These are phyloP conservation scores for Athrips mouffetella DNA, from an alignment of 2,888 invertebrate genomes.

Conservation along the genomic window DNA sequence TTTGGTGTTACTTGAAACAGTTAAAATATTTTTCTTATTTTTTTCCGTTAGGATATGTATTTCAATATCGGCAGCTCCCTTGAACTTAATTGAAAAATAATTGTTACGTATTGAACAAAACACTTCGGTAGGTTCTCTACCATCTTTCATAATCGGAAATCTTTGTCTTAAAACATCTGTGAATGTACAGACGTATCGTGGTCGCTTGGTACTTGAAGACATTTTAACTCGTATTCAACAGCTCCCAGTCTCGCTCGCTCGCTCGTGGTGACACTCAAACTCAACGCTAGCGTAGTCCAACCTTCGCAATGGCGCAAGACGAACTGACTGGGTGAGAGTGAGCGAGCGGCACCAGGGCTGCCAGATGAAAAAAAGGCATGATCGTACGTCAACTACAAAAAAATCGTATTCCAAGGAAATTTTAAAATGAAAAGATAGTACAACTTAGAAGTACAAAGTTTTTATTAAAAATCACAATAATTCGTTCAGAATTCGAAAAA, in stretches of 20 bases:
- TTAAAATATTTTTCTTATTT: slow-evolving; percentile 15
- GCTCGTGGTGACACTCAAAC: slow-evolving; percentile 15
- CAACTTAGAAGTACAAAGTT: too few relatives aligned
- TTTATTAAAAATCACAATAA: too few relatives aligned
- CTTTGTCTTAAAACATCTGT: slow-evolving; percentile 7
- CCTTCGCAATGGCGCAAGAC: slow-evolving; percentile 20
- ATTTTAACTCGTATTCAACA: slow-evolving; percentile 16
- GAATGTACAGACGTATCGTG: slow-evolving; percentile 1
- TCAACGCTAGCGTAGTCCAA: slow-evolving; percentile 17
- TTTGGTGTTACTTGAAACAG: slow-evolving; percentile 17
- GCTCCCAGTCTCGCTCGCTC: slow-evolving; percentile 9
- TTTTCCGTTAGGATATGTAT: slow-evolving; percentile 19
- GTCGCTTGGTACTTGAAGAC: slow-evolving; percentile 15
- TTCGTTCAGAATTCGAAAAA: too few relatives aligned
- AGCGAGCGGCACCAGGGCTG: slow-evolving; percentile 10
- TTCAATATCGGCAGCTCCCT: too few relatives aligned
- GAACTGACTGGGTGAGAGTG: slow-evolving; percentile 15
- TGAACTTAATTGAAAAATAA: slow-evolving; percentile 8
- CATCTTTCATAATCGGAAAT: slow-evolving; percentile 12
- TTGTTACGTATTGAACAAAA: slow-evolving; percentile 11
- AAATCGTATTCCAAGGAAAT: too few relatives aligned
- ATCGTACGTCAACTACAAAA: too few relatives aligned
- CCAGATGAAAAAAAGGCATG: too few relatives aligned
- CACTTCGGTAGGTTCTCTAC: slow-evolving; percentile 10
- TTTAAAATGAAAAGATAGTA: too few relatives aligned